A percentile compares a stretch with the other conserved stretches of the same genome.
Evolutionary conservation across 2,797 vertebrate species (phyloP).

Genomic region (Micromesistius poutassou): DNA sequence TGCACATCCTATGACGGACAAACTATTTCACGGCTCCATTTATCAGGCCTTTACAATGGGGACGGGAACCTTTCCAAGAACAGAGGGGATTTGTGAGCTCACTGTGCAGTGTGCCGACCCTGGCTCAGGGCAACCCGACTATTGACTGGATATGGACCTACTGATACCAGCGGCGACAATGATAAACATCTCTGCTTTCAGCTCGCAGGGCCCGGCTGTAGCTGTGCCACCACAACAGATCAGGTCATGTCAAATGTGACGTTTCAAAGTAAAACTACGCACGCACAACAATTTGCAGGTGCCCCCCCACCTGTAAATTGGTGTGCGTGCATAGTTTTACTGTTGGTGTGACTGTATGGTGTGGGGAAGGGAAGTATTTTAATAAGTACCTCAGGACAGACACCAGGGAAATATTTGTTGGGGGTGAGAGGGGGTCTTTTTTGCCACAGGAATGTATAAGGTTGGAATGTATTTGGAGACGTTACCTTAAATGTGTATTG

Average conservation of each 20-base stretch:
- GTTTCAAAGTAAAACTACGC: constrained; percentile 32
- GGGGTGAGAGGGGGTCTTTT: background rate
- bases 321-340: too few relatives aligned
- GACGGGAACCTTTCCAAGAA: background rate
- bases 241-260: constrained; percentile 57
- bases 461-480: constrained; percentile 35
- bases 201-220: constrained; percentile 28
- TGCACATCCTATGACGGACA: background rate
- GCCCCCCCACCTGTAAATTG: too few relatives aligned
- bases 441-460: constrained; percentile 31
- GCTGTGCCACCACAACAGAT: constrained; percentile 61
- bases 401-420: background rate
- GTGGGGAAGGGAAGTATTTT: background rate
- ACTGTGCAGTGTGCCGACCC: background rate
- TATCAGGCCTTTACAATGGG: background rate
- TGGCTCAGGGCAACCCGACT: background rate
- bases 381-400: constrained; percentile 10
- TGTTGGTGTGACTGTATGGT: background rate
- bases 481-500: constrained; percentile 28
- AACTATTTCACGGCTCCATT: background rate
- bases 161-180: constrained; percentile 27
- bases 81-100: background rate
- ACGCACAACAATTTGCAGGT: background rate
- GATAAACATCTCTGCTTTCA: background rate
- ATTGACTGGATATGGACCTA: background rate